A percentile compares a stretch with the other conserved stretches of the same genome.
Conservation (phyloP, 2,888 invertebrate species). For the Calliphora vomitoria region DNA sequence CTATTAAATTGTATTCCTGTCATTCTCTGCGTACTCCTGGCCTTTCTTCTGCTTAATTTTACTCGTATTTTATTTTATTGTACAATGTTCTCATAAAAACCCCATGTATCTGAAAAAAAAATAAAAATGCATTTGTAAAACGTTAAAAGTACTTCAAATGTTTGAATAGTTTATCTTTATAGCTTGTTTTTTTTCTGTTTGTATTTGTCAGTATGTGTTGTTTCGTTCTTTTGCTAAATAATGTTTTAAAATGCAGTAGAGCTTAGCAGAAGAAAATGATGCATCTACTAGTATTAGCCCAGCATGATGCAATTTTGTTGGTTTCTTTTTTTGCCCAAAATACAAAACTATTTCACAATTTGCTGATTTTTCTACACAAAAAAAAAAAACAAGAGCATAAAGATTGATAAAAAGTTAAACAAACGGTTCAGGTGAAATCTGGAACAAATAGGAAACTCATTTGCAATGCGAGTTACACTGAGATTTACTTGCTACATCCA, state of each 20-base stretch:
- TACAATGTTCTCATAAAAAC: slow-evolving; percentile 61
- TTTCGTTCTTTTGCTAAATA: slow-evolving; percentile 57
- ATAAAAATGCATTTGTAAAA: slow-evolving; percentile 54
- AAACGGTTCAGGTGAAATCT: slow-evolving; percentile 20
- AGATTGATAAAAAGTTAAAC: background rate
- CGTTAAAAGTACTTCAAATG: slow-evolving; percentile 47
- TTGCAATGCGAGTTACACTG: background rate
- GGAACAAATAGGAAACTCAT: background rate
- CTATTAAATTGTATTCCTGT: slow-evolving; percentile 10
- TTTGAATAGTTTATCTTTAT: slow-evolving; percentile 46
- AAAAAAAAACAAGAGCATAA: slow-evolving; percentile 22
- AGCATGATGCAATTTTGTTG: slow-evolving; percentile 71
- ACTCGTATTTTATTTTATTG: slow-evolving; percentile 24
- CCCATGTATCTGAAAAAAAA: slow-evolving; percentile 57
- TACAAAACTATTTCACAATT: slow-evolving; percentile 56
- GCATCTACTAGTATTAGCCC: slow-evolving; percentile 51
- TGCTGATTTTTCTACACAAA: background rate
- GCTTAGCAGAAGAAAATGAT: slow-evolving; percentile 43
- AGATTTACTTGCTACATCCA: too few species aligned
- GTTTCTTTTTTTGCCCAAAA: slow-evolving; percentile 46
- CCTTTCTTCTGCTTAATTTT: slow-evolving; percentile 37
- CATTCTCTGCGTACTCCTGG: background rate
- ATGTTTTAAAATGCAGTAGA: slow-evolving; percentile 68
- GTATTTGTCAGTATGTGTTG: background rate
- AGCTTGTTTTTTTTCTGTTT: background rate